Evolutionary conservation across 35 echinoderm and acorn worm species (phyloP).

Genomic region (Apostichopus parvimensis): DNA sequence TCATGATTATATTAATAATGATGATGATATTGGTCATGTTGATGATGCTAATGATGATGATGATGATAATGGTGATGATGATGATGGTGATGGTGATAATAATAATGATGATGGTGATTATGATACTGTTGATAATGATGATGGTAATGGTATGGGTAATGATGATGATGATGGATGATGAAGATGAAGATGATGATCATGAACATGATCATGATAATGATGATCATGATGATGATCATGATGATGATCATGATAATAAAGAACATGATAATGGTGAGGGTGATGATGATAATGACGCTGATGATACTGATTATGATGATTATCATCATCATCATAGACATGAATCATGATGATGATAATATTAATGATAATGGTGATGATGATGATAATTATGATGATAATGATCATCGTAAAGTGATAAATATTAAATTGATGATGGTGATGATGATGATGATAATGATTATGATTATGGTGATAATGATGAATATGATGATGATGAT

Average conservation of each 20-base stretch:
- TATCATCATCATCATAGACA: too few relatives aligned
- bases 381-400: neutral
- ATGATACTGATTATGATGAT: neutral
- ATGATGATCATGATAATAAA: neutral
- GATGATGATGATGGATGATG: neutral
- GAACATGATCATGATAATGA: neutral
- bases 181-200: neutral
- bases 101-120: neutral
- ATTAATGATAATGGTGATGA: neutral
- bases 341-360: neutral
- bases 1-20: too few relatives aligned
- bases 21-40: too few relatives aligned
- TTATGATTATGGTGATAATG: neutral
- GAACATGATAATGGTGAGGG: neutral
- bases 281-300: neutral
- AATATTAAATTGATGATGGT: neutral
- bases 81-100: neutral
- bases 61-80: neutral
- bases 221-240: neutral
- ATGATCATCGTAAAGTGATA: neutral
- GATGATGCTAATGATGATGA: too few relatives aligned
- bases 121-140: neutral
- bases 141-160: neutral
- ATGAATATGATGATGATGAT: neutral
- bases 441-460: neutral